phyloP scores from a whole-genome alignment of 2,888 invertebrate genomes.

The Sarcophaga caerulescens region DNA sequence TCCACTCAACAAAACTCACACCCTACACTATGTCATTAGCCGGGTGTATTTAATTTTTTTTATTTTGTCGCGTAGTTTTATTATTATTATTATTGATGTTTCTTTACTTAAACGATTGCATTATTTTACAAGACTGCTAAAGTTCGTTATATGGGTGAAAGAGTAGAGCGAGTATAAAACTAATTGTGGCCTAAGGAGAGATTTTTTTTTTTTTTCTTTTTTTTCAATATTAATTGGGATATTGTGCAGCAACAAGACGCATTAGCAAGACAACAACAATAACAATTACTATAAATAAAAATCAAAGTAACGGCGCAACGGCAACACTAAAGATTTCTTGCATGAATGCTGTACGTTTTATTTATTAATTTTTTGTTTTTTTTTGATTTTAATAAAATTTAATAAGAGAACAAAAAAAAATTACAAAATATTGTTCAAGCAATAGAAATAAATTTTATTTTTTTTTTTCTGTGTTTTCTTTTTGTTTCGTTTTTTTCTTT shows the following conservation, averaged over 20 bases:
- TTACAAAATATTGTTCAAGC: slow-evolving; percentile 50
- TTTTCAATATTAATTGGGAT: slow-evolving; percentile 79
- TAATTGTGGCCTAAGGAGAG: slow-evolving; percentile 79
- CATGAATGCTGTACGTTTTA: slow-evolving; percentile 13
- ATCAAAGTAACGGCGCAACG: slow-evolving; percentile 26
- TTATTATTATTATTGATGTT: too few species aligned
- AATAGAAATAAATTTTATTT: slow-evolving; percentile 69
- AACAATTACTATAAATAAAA: neutral
- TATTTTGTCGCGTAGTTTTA: too few species aligned
- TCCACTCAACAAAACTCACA: too few species aligned
- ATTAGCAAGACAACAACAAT: slow-evolving; percentile 6
- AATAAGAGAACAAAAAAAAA: neutral
- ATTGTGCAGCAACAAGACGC: slow-evolving; percentile 61
- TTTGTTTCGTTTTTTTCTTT: neutral
- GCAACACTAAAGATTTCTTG: slow-evolving; percentile 45
- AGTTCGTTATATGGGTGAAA: neutral
- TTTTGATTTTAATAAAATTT: slow-evolving; percentile 6
- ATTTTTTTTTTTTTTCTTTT: slow-evolving; percentile 59
- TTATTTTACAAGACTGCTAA: neutral
- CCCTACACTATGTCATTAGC: too few species aligned
- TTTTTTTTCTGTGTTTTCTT: slow-evolving; percentile 53
- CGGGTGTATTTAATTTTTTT: too few species aligned
- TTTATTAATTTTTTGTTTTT: slow-evolving; percentile 22
- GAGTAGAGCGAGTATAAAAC: slow-evolving; percentile 67
- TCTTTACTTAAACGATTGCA: slow-evolving; percentile 15